phyloP scores from a whole-genome alignment of 2,888 invertebrate genomes.

The Agriotes lineatus region DNA sequence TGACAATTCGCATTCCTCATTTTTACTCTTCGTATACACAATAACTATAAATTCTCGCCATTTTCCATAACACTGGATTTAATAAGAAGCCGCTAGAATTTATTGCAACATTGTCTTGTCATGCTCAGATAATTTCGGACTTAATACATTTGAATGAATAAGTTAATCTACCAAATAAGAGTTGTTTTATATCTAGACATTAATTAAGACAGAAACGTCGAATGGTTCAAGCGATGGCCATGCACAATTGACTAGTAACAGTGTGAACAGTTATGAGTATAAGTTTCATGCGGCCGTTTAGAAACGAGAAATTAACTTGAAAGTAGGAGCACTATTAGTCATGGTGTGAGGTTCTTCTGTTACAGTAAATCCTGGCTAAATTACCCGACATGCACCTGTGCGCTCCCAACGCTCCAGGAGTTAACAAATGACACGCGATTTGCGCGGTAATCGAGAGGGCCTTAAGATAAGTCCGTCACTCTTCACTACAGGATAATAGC shows the following conservation, averaged over 20 bases:
- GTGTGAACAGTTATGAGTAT: background rate
- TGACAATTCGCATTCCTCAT: too few relatives aligned
- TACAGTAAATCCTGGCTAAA: constrained; percentile 63
- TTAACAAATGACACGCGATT: constrained; percentile 65
- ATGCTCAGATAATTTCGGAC: too few relatives aligned
- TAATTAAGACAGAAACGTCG: background rate
- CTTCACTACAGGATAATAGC: constrained; percentile 56
- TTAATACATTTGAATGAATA: too few relatives aligned
- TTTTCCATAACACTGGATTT: too few relatives aligned
- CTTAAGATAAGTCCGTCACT: constrained; percentile 60
- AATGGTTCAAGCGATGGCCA: too few relatives aligned
- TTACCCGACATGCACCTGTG: constrained; percentile 62
- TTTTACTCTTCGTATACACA: too few relatives aligned
- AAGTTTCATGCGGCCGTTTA: background rate
- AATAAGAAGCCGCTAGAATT: too few relatives aligned
- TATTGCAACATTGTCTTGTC: too few relatives aligned
- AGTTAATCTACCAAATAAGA: too few relatives aligned
- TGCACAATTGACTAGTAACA: too few relatives aligned
- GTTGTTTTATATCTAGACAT: too few relatives aligned
- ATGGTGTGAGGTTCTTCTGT: constrained; percentile 46
- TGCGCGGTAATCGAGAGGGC: constrained; percentile 61
- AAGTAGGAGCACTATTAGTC: constrained; percentile 46
- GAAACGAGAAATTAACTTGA: constrained; percentile 35
- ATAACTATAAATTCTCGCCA: too few relatives aligned
- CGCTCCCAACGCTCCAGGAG: constrained; percentile 60